Base-by-base conservation (phyloP, 2,113 vertebrate species). In the Cephalopholis sonnerati region DNA sequence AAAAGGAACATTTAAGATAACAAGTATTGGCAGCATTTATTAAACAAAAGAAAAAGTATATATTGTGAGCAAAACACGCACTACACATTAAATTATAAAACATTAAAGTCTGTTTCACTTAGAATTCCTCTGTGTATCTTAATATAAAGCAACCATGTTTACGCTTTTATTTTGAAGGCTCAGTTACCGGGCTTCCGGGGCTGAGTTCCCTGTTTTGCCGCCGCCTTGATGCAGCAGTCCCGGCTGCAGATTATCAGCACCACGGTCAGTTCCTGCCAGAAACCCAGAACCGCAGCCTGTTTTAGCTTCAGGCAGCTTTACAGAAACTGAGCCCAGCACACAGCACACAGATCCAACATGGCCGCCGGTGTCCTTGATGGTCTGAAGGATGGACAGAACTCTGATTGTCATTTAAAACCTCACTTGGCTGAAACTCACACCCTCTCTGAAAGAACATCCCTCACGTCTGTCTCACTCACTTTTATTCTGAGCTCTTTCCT, bases 171-270 rank as follows among this genome's bases (percentile, higher is more conserved):
- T 89, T 41, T 88, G 84, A 91, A 85, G 65, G 20, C 36, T 1
- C 1, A 1, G 4, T 32, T 4, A 7, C 0, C 0, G 5, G 0
- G 3, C 51, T 63, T 79, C 59, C 69, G 3, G 32, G 64, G 15
- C 2, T 0, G 0, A 18, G 12, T 1, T 4, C 5, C 2, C 1
- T 0, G 24, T 48, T 10, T 55, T 85, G 18, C 53, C 3, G 58
- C 76, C 1, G 17, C 10, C 32, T 75, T 89, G 36, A 13, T 15
- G 29, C 62, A 54, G 82, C 53, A 18, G 50, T 25, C 10, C 5
- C 2, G 4, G 17, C 58, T 71, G 82, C 81, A 82, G 86, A 75
- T 84, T 62, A 69, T 90, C 88, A 93, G 93, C 90, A 94, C 92
- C 93, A 16, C 22, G 91, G 92, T 76, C 86, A 94, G 92, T 41